A percentile compares a stretch with the other conserved stretches of the same genome.
Evolutionary conservation across 2,888 invertebrate genomes (phyloP).

Genomic region (Epicampocera succincta): DNA sequence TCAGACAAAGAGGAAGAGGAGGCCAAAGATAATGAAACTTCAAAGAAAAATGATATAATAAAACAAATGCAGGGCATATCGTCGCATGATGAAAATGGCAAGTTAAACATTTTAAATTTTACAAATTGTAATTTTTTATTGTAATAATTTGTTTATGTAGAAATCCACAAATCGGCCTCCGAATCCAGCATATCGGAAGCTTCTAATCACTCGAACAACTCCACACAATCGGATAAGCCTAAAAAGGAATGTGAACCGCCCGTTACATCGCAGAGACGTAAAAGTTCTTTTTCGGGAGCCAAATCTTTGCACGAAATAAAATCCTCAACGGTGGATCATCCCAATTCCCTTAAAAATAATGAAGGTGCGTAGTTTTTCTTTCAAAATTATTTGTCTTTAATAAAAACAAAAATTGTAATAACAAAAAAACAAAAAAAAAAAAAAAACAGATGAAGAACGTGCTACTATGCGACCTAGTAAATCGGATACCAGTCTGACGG

Average conservation of each 20-base stretch:
- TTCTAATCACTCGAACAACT: constrained; percentile 87
- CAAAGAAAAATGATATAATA: constrained; percentile 84
- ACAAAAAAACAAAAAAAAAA: background rate
- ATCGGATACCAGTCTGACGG: constrained; percentile 94
- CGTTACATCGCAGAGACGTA: constrained; percentile 73
- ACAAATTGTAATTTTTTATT: too few relatives aligned
- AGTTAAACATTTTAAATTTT: constrained; percentile 1
- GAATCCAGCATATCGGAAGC: constrained; percentile 93
- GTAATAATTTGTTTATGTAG: constrained; percentile 76
- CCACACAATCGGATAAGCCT: constrained; percentile 85
- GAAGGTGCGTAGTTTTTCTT: constrained; percentile 70
- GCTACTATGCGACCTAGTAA: constrained; percentile 90
- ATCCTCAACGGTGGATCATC: constrained; percentile 79
- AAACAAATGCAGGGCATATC: constrained; percentile 88
- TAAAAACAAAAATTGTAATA: background rate
- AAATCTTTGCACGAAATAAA: constrained; percentile 82
- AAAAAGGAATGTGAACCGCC: constrained; percentile 78
- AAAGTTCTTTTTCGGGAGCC: constrained; percentile 80
- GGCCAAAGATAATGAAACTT: constrained; percentile 65
- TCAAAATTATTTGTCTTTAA: background rate
- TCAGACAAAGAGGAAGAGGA: constrained; percentile 63
- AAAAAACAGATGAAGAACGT: constrained; percentile 82
- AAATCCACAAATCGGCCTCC: constrained; percentile 91
- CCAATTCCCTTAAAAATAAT: constrained; percentile 73
- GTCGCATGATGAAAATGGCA: constrained; percentile 85